Conservation (phyloP, 2,113 vertebrate genomes). For the Felis chaus region DNA sequence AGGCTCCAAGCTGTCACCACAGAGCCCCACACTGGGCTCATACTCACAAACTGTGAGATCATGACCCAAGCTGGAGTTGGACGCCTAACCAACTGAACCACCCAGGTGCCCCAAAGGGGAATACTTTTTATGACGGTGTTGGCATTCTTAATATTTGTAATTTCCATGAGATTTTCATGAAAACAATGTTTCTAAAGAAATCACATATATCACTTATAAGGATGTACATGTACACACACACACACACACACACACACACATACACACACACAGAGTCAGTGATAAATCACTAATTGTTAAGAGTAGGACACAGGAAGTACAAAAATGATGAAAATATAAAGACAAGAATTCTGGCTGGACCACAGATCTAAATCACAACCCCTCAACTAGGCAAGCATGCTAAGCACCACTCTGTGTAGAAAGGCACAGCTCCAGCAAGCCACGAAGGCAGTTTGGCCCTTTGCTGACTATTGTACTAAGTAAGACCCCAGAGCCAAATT, state of each 20-base stretch:
- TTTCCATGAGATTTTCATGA: background rate
- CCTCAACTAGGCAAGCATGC: background rate
- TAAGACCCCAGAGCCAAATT: slow-evolving; percentile 42
- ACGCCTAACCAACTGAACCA: no score
- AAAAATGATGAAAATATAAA: background rate
- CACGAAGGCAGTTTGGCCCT: slow-evolving; percentile 30
- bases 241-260: background rate
- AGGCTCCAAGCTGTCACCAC: no score
- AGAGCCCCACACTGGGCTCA: no score
- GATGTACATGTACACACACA: background rate
- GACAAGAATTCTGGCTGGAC: background rate
- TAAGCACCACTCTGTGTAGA: background rate
- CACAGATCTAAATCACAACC: background rate
- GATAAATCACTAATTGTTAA: background rate
- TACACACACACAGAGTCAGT: background rate
- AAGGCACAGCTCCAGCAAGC: background rate
- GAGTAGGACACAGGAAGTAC: background rate
- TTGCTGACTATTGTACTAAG: background rate
- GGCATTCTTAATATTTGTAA: background rate
- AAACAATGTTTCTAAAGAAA: background rate
- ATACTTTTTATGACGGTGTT: background rate
- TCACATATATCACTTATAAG: background rate
- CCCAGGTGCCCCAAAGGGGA: background rate
- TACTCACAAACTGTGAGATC: no score
- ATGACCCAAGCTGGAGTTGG: no score